Base-by-base conservation (phyloP, 2,113 vertebrate genomes). In the Hippolais icterina region DNA sequence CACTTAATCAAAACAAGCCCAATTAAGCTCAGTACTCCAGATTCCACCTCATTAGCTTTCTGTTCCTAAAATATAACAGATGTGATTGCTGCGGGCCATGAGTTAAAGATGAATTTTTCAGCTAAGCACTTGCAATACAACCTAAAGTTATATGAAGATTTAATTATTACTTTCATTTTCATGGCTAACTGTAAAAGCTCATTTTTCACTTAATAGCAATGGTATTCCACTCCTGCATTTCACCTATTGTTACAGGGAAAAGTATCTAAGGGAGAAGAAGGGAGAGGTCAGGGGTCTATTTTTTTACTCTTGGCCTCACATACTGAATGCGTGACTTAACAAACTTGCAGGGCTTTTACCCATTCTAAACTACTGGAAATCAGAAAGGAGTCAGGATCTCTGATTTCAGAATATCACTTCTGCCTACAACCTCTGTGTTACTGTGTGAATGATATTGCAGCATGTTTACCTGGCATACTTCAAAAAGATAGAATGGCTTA, bases 41-140 rank as follows among this genome's bases (percentile, higher is more conserved):
- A 98, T 98, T 98, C 98, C 97, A 98, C 97, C 97, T 98, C 98
- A 98, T 98, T 98, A 98, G 98, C 97, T 98, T 98, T 98, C 98
- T 98, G 96, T 98, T 98, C 97, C 98, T 98, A 98, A 98, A 98
- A 98, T 98, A 98, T 97, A 98, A 98, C 98, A 98, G 98, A 98
- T 98, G 98, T 98, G 97, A 98, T 97, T 98, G 98, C 98, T 98
- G 97, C 95, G 87, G 98, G 98, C 98, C 98, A 96, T 91, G 97
- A 98, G 97, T 98, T 98, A 97, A 97, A 97, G 98, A 98, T 46
- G 53, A 97, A 95, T 97, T 98, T 98, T 98, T 98, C 97, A 97
- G 97, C 97, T 97, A 97, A 97, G 96, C 96, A 97, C 96, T 98
- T 97, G 97, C 97, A 98, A 97, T 97, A 92, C 97, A 97, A 97